Conservation (phyloP, 2,888 invertebrate species). For the Torymus auratus region DNA sequence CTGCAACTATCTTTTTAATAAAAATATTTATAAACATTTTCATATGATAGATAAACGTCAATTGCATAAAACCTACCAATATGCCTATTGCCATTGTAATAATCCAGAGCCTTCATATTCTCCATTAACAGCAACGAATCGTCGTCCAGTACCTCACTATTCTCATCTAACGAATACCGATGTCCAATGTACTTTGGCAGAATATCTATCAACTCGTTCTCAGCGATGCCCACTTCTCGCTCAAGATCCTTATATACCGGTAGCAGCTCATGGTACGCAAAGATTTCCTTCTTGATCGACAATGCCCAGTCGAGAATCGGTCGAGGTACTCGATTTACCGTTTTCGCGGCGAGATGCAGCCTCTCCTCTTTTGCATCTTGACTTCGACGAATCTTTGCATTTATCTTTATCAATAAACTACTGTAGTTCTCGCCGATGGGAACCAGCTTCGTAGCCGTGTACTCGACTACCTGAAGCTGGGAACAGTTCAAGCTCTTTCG, state of each 20-base stretch:
- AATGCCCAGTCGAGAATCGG: slow-evolving; percentile 78
- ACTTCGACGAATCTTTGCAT: slow-evolving; percentile 55
- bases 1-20: no score
- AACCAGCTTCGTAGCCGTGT: slow-evolving; percentile 1
- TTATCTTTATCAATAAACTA: slow-evolving; percentile 78
- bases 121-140: slow-evolving; percentile 80
- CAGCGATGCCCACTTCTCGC: slow-evolving; percentile 53
- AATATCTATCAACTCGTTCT: slow-evolving; percentile 73
- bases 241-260: slow-evolving; percentile 78
- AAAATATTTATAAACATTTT: no score
- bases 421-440: slow-evolving; percentile 80
- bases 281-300: slow-evolving; percentile 80
- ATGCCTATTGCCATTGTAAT: slow-evolving; percentile 77
- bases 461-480: slow-evolving; percentile 3
- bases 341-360: slow-evolving; percentile 79
- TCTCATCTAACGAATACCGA: slow-evolving; percentile 71
- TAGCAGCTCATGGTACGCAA: slow-evolving; percentile 78
- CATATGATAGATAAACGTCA: no score
- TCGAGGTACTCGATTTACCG: slow-evolving; percentile 79
- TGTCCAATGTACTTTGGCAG: slow-evolving; percentile 80
- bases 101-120: slow-evolving; percentile 79
- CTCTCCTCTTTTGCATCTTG: slow-evolving; percentile 66
- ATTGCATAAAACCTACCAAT: slow-evolving; percentile 67
- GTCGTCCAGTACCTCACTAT: slow-evolving; percentile 77
- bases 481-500: background rate